A percentile compares a stretch with the other conserved stretches of the same genome.
Evolutionary conservation across 2,797 vertebrate species (phyloP).

Genomic region (Cynopterus sphinx): DNA sequence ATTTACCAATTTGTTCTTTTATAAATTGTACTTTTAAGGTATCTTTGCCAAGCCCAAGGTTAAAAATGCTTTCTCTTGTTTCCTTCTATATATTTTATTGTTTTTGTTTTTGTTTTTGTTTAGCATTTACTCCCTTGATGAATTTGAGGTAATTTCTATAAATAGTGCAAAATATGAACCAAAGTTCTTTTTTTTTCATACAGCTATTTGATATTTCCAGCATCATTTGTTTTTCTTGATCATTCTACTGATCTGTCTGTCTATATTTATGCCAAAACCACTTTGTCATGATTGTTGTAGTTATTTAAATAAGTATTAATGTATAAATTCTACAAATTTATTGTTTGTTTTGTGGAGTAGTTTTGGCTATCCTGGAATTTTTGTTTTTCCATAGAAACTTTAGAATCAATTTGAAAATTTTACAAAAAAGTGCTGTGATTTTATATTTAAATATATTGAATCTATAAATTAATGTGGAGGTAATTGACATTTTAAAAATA

Average conservation of each 20-base stretch:
- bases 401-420: background rate
- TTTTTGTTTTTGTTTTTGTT: background rate
- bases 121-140: background rate
- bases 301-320: background rate
- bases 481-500: background rate
- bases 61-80: background rate
- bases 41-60: background rate
- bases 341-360: background rate
- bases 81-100: background rate
- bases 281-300: background rate
- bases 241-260: background rate
- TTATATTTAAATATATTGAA: background rate
- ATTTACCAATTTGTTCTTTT: background rate
- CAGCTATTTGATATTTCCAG: background rate
- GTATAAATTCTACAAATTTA: background rate
- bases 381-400: background rate
- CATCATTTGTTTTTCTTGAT: background rate
- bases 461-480: background rate
- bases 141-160: background rate
- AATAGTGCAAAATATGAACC: background rate
- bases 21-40: background rate
- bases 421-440: background rate
- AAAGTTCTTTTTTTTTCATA: background rate
- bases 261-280: background rate
- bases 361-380: background rate